These are phyloP conservation scores for Ochropleura leucogaster DNA, from an alignment of 2,888 invertebrate genomes.

Conservation along the genomic window DNA sequence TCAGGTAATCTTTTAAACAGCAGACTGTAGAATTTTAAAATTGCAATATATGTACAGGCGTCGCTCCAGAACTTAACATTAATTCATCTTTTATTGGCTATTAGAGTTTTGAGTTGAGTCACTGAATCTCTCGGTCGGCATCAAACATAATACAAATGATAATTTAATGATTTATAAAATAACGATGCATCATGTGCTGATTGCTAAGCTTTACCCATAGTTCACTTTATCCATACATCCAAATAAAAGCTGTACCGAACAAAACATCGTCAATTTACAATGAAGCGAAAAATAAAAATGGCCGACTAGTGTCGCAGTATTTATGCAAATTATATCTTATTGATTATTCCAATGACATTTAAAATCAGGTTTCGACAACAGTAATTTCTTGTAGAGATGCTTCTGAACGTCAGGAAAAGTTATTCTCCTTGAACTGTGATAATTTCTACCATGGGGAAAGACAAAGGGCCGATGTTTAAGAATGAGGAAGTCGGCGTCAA, in stretches of 20 bases:
- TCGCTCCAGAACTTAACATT: background rate
- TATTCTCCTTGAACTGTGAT: slow-evolving; percentile 55
- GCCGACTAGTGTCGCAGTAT: slow-evolving; percentile 7
- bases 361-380: slow-evolving; percentile 42
- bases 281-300: slow-evolving; percentile 18
- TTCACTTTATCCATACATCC: background rate
- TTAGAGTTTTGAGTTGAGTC: background rate
- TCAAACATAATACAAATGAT: background rate
- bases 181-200: background rate
- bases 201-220: background rate
- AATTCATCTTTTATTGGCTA: background rate
- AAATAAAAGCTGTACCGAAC: slow-evolving; percentile 4
- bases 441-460: slow-evolving; percentile 39
- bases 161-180: background rate
- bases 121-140: background rate
- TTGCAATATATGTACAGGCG: background rate
- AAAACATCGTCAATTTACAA: slow-evolving; percentile 13
- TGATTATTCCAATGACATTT: slow-evolving; percentile 50
- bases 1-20: background rate
- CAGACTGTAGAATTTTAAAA: background rate
- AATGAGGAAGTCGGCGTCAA: slow-evolving; percentile 56
- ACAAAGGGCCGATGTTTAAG: slow-evolving; percentile 34
- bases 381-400: slow-evolving; percentile 22
- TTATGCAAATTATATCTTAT: slow-evolving; percentile 50
- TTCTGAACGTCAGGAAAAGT: slow-evolving; percentile 38